Conservation (phyloP, 2,888 invertebrate genomes). For the Theodoxus fluviatilis region DNA sequence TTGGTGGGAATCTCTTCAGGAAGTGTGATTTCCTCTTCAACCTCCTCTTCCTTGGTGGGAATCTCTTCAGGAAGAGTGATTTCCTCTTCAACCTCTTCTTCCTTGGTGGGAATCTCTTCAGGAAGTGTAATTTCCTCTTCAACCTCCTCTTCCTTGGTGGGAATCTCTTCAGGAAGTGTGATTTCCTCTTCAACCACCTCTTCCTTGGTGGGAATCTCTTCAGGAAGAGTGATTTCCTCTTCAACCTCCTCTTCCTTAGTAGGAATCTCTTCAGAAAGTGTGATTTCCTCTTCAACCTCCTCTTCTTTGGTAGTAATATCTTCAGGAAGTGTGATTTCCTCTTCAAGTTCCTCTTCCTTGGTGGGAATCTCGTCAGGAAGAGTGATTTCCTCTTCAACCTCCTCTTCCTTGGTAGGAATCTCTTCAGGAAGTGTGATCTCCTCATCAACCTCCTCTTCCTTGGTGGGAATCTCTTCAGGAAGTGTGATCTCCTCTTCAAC, state of each 20-base stretch:
- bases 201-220: slow-evolving; percentile 4
- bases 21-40: slow-evolving; percentile 18
- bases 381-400: not conserved
- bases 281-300: slow-evolving; percentile 19
- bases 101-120: slow-evolving; percentile 20
- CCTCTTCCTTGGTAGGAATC: not conserved
- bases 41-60: not conserved
- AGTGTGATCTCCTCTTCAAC: no score
- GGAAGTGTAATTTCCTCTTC: slow-evolving; percentile 20
- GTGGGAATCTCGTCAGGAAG: not conserved
- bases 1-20: slow-evolving; percentile 30
- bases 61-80: slow-evolving; percentile 12
- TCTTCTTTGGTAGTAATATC: slow-evolving; percentile 14
- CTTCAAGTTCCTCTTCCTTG: no score
- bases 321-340: no score
- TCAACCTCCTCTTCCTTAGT: slow-evolving; percentile 12
- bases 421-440: no score
- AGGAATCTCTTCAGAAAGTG: not conserved
- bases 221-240: slow-evolving; percentile 13
- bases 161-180: no score
- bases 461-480: no score
- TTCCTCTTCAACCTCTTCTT: slow-evolving; percentile 18
- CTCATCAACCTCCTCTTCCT: no score
- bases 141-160: slow-evolving; percentile 11
- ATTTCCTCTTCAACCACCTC: slow-evolving; percentile 26